A percentile compares a stretch with the other conserved stretches of the same genome.
phyloP scores from a whole-genome alignment of 37 sponge, comb jelly and placozoan genomes.

The Tethya wilhelma region DNA sequence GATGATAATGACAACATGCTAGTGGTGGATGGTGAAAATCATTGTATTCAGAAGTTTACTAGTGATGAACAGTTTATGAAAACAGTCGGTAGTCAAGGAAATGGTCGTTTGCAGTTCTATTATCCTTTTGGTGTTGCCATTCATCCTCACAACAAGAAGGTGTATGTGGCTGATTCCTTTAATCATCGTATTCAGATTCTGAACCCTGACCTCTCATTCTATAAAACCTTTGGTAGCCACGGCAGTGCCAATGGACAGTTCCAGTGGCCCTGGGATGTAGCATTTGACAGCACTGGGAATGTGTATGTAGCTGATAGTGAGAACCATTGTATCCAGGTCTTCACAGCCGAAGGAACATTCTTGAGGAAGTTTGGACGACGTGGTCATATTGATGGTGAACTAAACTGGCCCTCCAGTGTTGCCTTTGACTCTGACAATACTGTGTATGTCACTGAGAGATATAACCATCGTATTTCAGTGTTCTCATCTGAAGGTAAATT shows the following conservation, averaged over 20 bases:
- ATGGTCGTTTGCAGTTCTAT: constrained; percentile 25
- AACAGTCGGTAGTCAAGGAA: constrained; percentile 28
- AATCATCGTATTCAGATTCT: constrained; percentile 28
- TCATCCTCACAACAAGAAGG: constrained; percentile 19
- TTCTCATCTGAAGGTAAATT: constrained; percentile 48
- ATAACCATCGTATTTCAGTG: constrained; percentile 22
- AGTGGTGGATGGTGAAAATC: constrained; percentile 20
- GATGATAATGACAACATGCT: constrained; percentile 13
- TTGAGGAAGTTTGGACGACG: constrained; percentile 27
- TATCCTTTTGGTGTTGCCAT: constrained; percentile 17
- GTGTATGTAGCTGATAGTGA: constrained; percentile 48
- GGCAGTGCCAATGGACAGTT: constrained; percentile 3
- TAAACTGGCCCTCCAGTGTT: constrained; percentile 13
- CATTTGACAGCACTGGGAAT: constrained; percentile 9
- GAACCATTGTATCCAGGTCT: constrained; percentile 55
- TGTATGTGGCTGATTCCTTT: constrained; percentile 29
- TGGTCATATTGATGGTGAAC: constrained; percentile 22
- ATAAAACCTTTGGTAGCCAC: constrained; percentile 6
- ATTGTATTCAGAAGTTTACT: constrained; percentile 33
- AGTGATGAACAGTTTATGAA: constrained; percentile 19
- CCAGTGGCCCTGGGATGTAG: constrained; percentile 8
- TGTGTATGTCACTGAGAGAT: constrained; percentile 31
- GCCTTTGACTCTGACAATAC: not conserved
- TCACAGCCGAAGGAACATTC: constrained; percentile 25
- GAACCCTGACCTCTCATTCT: constrained; percentile 37